phyloP scores from a whole-genome alignment of 2,113 vertebrate species.

The Illadopsis cleaveri region DNA sequence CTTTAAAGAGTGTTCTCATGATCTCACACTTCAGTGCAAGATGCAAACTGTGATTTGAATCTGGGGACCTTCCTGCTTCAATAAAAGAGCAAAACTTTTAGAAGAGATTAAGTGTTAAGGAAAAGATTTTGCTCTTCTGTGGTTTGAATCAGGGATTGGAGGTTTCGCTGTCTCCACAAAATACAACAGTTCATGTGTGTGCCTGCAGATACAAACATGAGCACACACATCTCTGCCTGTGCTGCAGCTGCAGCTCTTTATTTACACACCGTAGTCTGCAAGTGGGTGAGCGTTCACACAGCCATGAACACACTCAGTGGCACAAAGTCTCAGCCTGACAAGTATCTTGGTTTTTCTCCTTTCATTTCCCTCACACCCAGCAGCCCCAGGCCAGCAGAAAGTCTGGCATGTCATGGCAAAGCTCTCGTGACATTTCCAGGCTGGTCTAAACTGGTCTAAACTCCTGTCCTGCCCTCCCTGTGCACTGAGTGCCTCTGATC shows the following conservation, averaged over 20 bases:
- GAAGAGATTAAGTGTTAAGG: not conserved
- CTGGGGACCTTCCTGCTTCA: no score
- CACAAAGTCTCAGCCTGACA: not conserved
- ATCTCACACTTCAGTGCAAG: not conserved
- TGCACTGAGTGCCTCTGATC: not conserved
- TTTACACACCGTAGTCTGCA: not conserved
- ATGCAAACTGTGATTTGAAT: not conserved
- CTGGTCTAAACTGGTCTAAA: not conserved
- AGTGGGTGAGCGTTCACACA: fast-evolving
- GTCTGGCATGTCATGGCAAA: not conserved
- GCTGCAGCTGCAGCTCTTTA: not conserved
- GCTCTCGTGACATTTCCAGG: not conserved
- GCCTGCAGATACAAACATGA: not conserved
- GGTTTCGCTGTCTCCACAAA: not conserved
- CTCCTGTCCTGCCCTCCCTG: not conserved
- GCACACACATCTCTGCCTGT: no score
- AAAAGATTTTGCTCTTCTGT: not conserved
- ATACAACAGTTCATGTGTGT: not conserved
- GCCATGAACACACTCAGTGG: not conserved
- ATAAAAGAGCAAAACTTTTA: not conserved
- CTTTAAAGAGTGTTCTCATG: not conserved
- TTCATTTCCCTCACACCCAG: not conserved
- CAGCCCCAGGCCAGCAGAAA: not conserved
- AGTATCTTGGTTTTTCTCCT: not conserved
- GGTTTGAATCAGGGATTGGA: not conserved